Conservation (phyloP, 2,797 vertebrate genomes). For the Leucoraja ocellata region DNA sequence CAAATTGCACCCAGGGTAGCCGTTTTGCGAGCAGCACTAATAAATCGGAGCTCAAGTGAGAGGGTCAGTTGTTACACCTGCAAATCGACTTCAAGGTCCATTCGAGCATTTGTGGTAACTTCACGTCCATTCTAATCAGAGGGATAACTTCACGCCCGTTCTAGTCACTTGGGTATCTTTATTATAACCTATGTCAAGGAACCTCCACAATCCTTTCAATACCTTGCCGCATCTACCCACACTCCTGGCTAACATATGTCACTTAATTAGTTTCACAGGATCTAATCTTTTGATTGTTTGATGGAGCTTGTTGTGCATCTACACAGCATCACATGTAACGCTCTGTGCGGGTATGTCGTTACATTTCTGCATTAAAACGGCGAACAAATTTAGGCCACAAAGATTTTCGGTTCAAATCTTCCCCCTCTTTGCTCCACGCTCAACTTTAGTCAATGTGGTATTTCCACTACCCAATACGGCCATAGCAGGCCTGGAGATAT, state of each 20-base stretch:
- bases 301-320: no score
- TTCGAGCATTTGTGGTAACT: background rate
- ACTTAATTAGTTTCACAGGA: no score
- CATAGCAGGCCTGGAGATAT: background rate
- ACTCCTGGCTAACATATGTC: no score
- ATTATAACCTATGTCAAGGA: background rate
- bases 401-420: no score
- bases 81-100: constrained; percentile 42
- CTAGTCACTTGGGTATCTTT: constrained; percentile 41
- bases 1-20: constrained; percentile 57
- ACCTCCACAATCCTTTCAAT: background rate
- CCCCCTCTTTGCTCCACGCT: no score
- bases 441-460: no score
- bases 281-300: no score
- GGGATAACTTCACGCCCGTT: background rate
- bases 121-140: background rate
- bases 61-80: constrained; percentile 68
- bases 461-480: background rate
- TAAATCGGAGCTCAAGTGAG: constrained; percentile 66
- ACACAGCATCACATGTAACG: no score
- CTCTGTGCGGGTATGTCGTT: no score
- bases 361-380: no score
- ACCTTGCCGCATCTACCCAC: background rate
- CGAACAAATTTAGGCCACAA: no score
- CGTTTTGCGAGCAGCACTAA: constrained; percentile 61